Base-by-base conservation (phyloP, 1,140 invertebrate species). In the Schlechtendalia chinensis region DNA sequence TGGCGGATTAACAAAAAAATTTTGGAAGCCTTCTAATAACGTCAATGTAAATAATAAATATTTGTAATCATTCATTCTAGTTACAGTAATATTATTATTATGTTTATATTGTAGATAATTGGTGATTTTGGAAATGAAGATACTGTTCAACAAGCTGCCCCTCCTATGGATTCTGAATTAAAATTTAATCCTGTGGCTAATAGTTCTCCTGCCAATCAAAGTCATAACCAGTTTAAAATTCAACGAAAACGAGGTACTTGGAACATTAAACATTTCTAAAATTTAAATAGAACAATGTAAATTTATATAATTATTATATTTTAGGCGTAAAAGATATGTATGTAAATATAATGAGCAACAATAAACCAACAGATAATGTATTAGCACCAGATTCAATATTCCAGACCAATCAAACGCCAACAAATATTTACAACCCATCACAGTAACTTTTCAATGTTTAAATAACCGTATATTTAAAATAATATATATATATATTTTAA, bases 1-100 rank as follows among this genome's bases (percentile, higher is more conserved):
- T 29, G 75, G 75, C 45, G 75, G 75, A 11, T 61, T 79, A n/a
- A 50, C 75, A 1, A 79, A 39, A 8, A 39, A 79, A 61, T 63
- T 79, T 63, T 79, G 75, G 75, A 79, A 79, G 24, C 75, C 75
- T 63, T 63, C 75, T 12, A 79, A 79, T 50, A 77, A 77, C 61
- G 22, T 6, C 11, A 58, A 79, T 50, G 75, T 79, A 79, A 47
- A 24, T 22, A 32, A 56, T 53, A 54, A 54, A 39, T 11, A 39
- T 75, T 8, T 22, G 16, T 39, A 45, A 59, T 59, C 24, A 22
- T 59, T 75, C 45, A 11, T 39, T 5, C 27, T 22, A 5, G 17
- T 45, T 8, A 14, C 6, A 75, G 8, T 39, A 19, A 75, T 14
- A 58, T 58, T 24, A 58, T 58, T 16, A 39, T 63, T 27, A n/a